Conservation (phyloP, 2,797 vertebrate genomes). For the Sebastes aleutianus region DNA sequence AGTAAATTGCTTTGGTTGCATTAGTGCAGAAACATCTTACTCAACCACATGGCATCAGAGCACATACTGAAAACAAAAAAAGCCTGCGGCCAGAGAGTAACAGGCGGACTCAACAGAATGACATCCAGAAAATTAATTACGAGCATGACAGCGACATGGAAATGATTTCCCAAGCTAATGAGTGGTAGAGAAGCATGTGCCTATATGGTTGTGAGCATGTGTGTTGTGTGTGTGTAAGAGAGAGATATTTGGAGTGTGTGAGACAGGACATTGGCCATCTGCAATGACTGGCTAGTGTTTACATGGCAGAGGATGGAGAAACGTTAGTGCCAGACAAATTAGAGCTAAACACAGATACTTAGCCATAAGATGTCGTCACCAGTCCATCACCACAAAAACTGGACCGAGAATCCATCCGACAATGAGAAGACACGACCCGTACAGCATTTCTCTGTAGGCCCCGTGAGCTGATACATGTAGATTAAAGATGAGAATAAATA, state of each 20-base stretch:
- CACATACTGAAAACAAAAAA: not conserved
- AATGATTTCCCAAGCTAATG: conserved; percentile 28
- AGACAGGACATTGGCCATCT: conserved; percentile 53
- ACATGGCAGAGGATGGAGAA: conserved; percentile 31
- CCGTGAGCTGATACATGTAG: not conserved
- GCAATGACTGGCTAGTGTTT: conserved; percentile 49
- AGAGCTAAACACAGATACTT: conserved; percentile 28
- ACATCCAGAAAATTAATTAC: conserved; percentile 32
- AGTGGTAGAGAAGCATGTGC: conserved; percentile 10
- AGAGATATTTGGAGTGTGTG: conserved; percentile 9
- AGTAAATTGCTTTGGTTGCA: not conserved
- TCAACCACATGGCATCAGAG: not conserved
- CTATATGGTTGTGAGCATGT: not conserved
- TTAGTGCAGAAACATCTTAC: not conserved
- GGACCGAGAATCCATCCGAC: not conserved
- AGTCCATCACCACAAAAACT: conserved; percentile 21
- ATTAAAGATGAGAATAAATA: not conserved
- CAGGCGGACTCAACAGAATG: not conserved
- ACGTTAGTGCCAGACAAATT: conserved; percentile 36
- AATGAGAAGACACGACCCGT: not conserved
- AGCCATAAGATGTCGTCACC: not conserved
- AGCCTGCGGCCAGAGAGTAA: not conserved
- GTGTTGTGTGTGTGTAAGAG: not conserved
- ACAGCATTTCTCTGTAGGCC: not conserved
- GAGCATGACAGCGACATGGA: not conserved